A percentile compares a stretch with the other conserved stretches of the same genome.
phyloP scores from a whole-genome alignment of 2,113 vertebrate species.

The Rostratula benghalensis region DNA sequence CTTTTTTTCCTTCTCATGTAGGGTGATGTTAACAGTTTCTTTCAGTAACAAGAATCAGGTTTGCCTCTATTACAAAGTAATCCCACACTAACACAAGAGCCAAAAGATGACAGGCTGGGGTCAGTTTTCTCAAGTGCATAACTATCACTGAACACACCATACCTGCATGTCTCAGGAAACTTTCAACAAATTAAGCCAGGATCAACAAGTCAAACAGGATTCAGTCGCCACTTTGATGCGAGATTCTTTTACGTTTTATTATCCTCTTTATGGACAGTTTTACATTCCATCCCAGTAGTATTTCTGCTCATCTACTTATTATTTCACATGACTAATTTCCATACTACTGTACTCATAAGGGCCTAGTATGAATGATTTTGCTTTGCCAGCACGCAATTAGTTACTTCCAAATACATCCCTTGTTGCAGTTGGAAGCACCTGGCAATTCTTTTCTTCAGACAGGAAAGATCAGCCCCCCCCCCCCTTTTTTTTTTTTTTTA shows the following conservation, averaged over 20 bases:
- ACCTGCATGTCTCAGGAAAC: background rate
- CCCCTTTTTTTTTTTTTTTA: background rate
- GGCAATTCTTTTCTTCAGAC: background rate
- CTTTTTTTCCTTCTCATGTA: background rate
- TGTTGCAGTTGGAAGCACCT: background rate
- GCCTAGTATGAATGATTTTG: background rate
- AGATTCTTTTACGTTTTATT: constrained; percentile 47
- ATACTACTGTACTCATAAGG: background rate
- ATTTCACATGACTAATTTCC: constrained; percentile 49
- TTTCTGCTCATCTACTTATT: constrained; percentile 47
- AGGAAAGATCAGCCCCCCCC: background rate
- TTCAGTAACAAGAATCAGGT: background rate
- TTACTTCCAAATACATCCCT: background rate
- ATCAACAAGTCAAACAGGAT: constrained; percentile 55
- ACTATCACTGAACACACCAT: background rate
- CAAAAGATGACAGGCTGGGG: background rate
- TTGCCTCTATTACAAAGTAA: background rate
- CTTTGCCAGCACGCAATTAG: background rate
- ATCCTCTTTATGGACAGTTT: constrained; percentile 12
- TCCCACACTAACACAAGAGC: background rate
- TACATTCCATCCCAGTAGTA: constrained; percentile 7
- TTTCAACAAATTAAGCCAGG: constrained; percentile 43
- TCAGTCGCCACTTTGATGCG: constrained; percentile 42
- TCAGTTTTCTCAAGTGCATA: background rate
- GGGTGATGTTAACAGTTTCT: background rate